Conservation (phyloP, 2,797 vertebrate species). For the Eptatretus atami region DNA sequence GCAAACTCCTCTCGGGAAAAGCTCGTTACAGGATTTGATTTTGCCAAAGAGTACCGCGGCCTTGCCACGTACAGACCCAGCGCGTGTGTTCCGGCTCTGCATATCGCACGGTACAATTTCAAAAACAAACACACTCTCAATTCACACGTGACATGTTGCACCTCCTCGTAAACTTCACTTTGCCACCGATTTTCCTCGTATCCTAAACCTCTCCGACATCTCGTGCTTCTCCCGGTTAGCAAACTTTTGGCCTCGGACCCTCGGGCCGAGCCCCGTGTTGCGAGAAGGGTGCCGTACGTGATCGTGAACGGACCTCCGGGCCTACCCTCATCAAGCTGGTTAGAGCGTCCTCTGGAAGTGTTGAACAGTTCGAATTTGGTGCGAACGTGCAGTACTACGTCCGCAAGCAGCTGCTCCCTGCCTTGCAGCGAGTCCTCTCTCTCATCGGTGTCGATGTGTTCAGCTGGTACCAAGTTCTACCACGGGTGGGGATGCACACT, state of each 20-base stretch:
- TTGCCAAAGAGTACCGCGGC: slow-evolving; percentile 83
- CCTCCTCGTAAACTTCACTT: too few relatives aligned
- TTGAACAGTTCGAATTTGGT: slow-evolving; percentile 46
- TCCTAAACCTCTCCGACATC: too few relatives aligned
- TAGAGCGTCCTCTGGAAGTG: slow-evolving; percentile 43
- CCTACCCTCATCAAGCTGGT: slow-evolving; percentile 80
- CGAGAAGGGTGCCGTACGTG: slow-evolving; percentile 70
- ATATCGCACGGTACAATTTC: slow-evolving; percentile 42
- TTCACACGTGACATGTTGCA: too few relatives aligned
- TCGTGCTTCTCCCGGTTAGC: slow-evolving; percentile 15
- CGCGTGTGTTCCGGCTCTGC: slow-evolving; percentile 61
- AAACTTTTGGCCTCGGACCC: slow-evolving; percentile 55
- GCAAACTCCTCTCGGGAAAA: slow-evolving; percentile 57
- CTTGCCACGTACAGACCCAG: slow-evolving; percentile 47
- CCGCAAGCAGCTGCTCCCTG: slow-evolving; percentile 80
- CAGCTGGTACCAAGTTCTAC: slow-evolving; percentile 74
- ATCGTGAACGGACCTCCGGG: slow-evolving; percentile 53
- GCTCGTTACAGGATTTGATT: slow-evolving; percentile 77
- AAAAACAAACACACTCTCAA: too few relatives aligned
- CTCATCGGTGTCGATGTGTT: slow-evolving; percentile 77
- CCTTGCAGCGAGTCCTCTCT: slow-evolving; percentile 47
- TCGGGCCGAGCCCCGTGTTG: slow-evolving; percentile 55
- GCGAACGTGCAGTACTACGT: slow-evolving; percentile 68
- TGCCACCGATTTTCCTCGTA: too few relatives aligned
- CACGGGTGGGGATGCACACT: slow-evolving; percentile 27